Evolutionary conservation across 2,888 invertebrate species (phyloP).

Genomic region (Erpobdella octoculata): DNA sequence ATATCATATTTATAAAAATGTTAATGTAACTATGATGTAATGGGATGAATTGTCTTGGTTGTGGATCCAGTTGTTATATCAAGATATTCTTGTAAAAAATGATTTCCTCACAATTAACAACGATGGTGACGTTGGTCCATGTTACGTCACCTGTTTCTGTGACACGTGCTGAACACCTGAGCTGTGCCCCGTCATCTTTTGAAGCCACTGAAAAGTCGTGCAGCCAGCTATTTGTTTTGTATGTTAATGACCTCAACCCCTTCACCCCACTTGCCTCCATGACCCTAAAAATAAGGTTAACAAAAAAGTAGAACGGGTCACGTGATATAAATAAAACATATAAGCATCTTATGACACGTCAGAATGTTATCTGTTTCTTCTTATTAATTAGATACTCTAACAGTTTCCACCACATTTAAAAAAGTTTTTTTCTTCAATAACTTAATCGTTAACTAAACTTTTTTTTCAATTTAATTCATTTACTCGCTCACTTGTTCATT

Average conservation of each 20-base stretch:
- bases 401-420: neutral
- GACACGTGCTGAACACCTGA: neutral
- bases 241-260: constrained; percentile 11
- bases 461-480: neutral
- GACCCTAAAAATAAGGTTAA: neutral
- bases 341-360: no score
- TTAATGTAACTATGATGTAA: neutral
- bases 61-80: no score
- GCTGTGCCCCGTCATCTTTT: constrained; percentile 9
- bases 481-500: constrained; percentile 13
- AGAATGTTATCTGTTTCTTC: no score
- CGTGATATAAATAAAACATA: no score
- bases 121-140: constrained; percentile 7
- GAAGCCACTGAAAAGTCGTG: constrained; percentile 9
- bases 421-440: neutral
- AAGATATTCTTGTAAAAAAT: no score
- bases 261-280: constrained; percentile 10
- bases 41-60: neutral
- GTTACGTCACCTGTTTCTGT: constrained; percentile 3
- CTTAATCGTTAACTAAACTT: neutral
- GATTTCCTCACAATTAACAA: constrained; percentile 15
- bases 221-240: constrained; percentile 24
- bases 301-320: no score
- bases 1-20: no score
- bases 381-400: neutral